These are phyloP conservation scores for Hyalella azteca DNA, from an alignment of 2,888 invertebrate genomes.

Conservation along the genomic window DNA sequence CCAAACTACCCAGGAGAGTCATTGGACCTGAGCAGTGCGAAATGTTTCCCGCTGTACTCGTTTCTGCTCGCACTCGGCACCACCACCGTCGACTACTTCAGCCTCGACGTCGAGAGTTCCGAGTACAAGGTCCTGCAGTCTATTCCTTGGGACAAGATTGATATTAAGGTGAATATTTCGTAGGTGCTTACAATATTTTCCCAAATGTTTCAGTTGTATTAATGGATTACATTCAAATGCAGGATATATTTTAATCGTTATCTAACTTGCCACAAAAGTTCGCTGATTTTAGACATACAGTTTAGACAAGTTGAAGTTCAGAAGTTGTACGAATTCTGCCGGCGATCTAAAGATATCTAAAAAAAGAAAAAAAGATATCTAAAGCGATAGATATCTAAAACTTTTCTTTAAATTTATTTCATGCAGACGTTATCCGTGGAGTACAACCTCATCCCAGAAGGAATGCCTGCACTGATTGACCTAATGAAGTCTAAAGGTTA, in stretches of 20 bases:
- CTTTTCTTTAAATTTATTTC: too few species aligned
- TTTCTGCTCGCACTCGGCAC: constrained; percentile 65
- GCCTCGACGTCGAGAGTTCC: constrained; percentile 68
- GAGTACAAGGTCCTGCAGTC: constrained; percentile 67
- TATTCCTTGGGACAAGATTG: constrained; percentile 66
- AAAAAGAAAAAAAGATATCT: too few species aligned
- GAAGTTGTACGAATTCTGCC: too few species aligned
- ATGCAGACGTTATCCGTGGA: background rate
- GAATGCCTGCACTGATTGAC: background rate
- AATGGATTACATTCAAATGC: too few species aligned
- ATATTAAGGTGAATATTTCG: constrained; percentile 63
- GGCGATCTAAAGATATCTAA: too few species aligned
- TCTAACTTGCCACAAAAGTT: too few species aligned
- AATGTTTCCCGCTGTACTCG: constrained; percentile 67
- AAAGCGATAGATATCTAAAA: too few species aligned
- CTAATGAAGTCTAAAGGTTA: constrained; percentile 7
- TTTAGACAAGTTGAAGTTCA: too few species aligned
- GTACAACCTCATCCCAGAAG: constrained; percentile 1
- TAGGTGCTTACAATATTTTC: too few species aligned
- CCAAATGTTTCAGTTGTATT: too few species aligned
- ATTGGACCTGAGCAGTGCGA: constrained; percentile 63
- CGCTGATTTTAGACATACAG: too few species aligned
- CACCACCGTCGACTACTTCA: constrained; percentile 67
- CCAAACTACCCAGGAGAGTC: background rate
- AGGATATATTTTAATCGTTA: too few species aligned